Evolutionary conservation across 2,797 vertebrate species (phyloP), one percentile per base, ranked within the genome.

Genomic region (Alosa sapidissima): DNA sequence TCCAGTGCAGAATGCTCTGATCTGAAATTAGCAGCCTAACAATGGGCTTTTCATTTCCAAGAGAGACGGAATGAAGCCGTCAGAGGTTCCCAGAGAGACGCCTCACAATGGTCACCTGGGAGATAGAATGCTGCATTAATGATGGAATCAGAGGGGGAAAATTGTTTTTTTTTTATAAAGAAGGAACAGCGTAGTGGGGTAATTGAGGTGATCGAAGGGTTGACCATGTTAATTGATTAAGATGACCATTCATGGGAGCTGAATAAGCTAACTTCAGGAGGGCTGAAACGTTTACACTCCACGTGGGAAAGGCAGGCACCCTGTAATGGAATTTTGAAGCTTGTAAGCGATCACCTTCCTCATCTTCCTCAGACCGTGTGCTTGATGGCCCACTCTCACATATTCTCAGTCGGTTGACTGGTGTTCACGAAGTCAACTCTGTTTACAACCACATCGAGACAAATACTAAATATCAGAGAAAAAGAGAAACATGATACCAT

Each of bases 291-390:
- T 75, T 75, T 36, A 75, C 36, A 75, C 68, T 75, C 16, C 68
- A 19, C 14, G 8, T 3, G 16, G 36, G 13, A 41, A 75, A 19
- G 36, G 68, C 68, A 45, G 68, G 45, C 68, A 75, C 33, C 68
- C 33, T 75, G 16, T 75, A 75, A 75, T 75, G 68, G 41, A 36
- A 75, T 75, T 75, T 75, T 75, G 36, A 75, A 45, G 13, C 58
- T 62, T 0, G 68, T 75, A 45, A 75, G 41, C 14, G 16, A 75
- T 41, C 68, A 7, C 19, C 36, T 45, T 75, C 36, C 36, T 41
- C 14, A 36, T 45, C 36, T 45, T 75, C 36, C 36, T 41, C 14
- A 36, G 33, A 75, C 13, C 13, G 14, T 16, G 4, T 5, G 68
- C 36, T 19, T 75, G 36, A 75, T 8, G 33, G 68, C 0, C 45